A percentile compares a stretch with the other conserved stretches of the same genome.
Conservation (phyloP, 2,113 vertebrate genomes). For the Tursiops truncatus region DNA sequence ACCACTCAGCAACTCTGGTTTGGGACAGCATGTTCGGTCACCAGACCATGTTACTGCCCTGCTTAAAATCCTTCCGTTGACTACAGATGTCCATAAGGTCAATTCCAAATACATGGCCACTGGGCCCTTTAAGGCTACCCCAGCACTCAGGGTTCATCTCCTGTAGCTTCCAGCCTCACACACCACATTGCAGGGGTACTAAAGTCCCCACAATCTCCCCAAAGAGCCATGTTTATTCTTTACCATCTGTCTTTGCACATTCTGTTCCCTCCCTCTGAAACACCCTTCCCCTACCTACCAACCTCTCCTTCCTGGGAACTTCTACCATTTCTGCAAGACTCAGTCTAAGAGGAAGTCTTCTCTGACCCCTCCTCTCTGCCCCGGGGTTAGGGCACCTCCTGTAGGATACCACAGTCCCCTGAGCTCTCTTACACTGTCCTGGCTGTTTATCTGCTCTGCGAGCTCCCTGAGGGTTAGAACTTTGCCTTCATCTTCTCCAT, state of each 20-base stretch:
- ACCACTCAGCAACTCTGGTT: rapidly evolving
- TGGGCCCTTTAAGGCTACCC: background rate
- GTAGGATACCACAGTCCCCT: background rate
- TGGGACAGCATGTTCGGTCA: rapidly evolving
- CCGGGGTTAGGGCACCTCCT: background rate
- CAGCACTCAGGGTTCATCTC: background rate
- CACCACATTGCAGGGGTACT: rapidly evolving
- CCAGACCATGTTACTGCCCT: background rate
- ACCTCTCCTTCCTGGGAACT: background rate
- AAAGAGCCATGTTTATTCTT: background rate
- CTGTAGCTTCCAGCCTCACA: background rate
- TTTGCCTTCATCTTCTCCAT: background rate
- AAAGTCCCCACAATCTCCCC: rapidly evolving
- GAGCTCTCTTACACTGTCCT: background rate
- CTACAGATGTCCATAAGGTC: background rate
- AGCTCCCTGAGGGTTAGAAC: background rate
- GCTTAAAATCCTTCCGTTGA: background rate
- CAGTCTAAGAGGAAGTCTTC: background rate
- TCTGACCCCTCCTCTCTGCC: too few relatives aligned
- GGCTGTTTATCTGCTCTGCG: background rate
- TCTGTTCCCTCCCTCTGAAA: background rate
- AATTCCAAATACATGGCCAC: background rate
- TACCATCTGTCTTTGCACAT: background rate
- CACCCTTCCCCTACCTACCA: background rate
- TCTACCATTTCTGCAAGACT: background rate